These are phyloP conservation scores for Rhinichthys klamathensis DNA, from an alignment of 2,113 vertebrate genomes.

Conservation along the genomic window DNA sequence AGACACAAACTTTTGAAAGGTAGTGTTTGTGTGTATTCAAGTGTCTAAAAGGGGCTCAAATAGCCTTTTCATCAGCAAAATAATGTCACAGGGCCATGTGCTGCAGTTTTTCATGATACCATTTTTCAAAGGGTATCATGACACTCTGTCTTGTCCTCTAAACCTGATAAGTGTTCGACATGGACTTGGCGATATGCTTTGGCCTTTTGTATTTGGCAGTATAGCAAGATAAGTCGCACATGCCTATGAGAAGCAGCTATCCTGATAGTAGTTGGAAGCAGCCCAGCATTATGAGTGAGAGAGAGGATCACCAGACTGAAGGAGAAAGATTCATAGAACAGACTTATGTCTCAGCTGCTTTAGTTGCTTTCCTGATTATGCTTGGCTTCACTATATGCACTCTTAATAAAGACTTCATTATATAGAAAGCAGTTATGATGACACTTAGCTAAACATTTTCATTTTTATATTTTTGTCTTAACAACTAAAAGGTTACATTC, in stretches of 20 bases:
- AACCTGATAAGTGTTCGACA: not conserved
- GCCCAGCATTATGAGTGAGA: not conserved
- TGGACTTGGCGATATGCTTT: not conserved
- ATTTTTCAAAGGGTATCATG: not conserved
- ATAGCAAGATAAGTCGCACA: slow-evolving; percentile 21
- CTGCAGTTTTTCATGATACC: no score
- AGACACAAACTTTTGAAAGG: not conserved
- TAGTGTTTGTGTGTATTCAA: not conserved
- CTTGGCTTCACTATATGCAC: not conserved
- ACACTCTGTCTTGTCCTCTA: not conserved
- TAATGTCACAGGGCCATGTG: not conserved
- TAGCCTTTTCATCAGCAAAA: not conserved
- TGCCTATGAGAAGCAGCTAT: not conserved
- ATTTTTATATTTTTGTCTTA: no score
- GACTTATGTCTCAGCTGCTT: not conserved
- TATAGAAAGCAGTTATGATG: not conserved
- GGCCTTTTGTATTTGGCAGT: slow-evolving; percentile 6
- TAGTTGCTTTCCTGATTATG: not conserved
- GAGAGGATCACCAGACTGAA: slow-evolving; percentile 17
- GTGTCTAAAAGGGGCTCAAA: not conserved
- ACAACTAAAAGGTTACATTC: not conserved
- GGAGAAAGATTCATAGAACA: not conserved
- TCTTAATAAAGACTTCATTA: not conserved
- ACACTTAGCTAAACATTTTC: not conserved
- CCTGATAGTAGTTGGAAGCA: not conserved